Evolutionary conservation across 2,797 vertebrate genomes (phyloP).

Genomic region (Semotilus atromaculatus): DNA sequence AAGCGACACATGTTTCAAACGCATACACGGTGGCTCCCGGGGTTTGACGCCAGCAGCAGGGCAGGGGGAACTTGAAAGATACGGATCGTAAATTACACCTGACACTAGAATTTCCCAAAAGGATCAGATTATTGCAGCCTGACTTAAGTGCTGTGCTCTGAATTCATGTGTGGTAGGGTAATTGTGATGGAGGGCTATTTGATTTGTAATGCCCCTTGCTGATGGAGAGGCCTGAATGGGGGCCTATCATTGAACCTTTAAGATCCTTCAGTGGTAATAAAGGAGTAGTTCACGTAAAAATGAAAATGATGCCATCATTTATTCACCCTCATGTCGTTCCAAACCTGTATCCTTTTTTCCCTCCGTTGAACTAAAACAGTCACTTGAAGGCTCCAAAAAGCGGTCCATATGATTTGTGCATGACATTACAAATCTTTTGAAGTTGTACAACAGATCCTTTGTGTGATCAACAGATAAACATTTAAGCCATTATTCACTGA

Average conservation of each 20-base stretch:
- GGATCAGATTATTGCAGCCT: slow-evolving; percentile 72
- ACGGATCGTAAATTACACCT: slow-evolving; percentile 74
- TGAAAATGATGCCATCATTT: background rate
- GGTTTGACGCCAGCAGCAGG: slow-evolving; percentile 69
- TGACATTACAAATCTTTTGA: background rate
- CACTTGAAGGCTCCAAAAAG: background rate
- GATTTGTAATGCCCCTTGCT: slow-evolving; percentile 38
- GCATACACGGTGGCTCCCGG: slow-evolving; percentile 65
- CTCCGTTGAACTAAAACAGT: background rate
- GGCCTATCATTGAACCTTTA: slow-evolving; percentile 19
- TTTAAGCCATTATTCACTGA: background rate
- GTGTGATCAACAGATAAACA: background rate
- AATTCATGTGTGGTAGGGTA: slow-evolving; percentile 69
- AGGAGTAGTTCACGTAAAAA: background rate
- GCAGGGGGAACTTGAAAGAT: slow-evolving; percentile 71
- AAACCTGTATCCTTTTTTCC: background rate
- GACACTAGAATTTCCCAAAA: slow-evolving; percentile 76
- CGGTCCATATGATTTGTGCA: background rate
- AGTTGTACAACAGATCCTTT: background rate
- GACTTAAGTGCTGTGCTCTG: slow-evolving; percentile 61
- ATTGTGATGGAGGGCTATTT: slow-evolving; percentile 52
- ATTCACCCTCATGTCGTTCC: background rate
- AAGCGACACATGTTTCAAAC: slow-evolving; percentile 79
- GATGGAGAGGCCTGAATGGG: slow-evolving; percentile 3
- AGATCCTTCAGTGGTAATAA: background rate